Conservation (phyloP, 1,140 invertebrate genomes). For the Scylla paramamosain region DNA sequence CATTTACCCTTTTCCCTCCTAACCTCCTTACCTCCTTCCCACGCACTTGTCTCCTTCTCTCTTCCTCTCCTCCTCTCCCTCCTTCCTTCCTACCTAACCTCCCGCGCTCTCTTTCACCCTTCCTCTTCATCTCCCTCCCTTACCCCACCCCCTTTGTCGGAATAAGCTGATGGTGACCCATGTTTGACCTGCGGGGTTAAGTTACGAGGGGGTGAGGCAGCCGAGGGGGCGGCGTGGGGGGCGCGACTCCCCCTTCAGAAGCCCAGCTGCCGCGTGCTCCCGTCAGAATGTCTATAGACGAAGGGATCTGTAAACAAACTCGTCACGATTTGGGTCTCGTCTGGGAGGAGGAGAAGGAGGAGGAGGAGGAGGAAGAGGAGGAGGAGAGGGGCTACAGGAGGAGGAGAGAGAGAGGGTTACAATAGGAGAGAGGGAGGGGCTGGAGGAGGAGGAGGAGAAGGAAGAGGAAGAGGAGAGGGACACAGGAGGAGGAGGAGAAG, state of each 20-base stretch:
- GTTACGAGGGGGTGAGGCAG: background rate
- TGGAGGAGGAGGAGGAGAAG: too few species aligned
- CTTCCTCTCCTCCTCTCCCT: background rate
- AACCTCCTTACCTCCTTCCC: background rate
- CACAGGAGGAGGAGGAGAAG: too few species aligned
- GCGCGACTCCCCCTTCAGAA: background rate
- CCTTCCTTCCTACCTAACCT: background rate
- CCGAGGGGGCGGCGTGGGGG: background rate
- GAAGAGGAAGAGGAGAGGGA: background rate
- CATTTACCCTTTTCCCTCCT: background rate
- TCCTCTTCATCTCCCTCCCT: background rate
- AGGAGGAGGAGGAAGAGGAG: background rate
- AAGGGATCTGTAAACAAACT: slow-evolving; percentile 1
- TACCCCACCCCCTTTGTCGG: background rate
- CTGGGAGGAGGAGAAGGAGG: background rate
- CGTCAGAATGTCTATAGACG: background rate
- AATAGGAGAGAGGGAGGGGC: too few species aligned
- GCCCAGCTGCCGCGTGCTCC: background rate
- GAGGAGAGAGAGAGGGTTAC: too few species aligned
- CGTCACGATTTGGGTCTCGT: background rate
- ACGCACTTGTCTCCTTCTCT: background rate
- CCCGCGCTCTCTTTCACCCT: background rate
- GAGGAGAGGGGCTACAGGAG: background rate
- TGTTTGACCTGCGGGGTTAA: background rate
- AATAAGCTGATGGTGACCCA: background rate